Evolutionary conservation across 2,888 invertebrate species (phyloP).

Genomic region (Lasius fuliginosus): DNA sequence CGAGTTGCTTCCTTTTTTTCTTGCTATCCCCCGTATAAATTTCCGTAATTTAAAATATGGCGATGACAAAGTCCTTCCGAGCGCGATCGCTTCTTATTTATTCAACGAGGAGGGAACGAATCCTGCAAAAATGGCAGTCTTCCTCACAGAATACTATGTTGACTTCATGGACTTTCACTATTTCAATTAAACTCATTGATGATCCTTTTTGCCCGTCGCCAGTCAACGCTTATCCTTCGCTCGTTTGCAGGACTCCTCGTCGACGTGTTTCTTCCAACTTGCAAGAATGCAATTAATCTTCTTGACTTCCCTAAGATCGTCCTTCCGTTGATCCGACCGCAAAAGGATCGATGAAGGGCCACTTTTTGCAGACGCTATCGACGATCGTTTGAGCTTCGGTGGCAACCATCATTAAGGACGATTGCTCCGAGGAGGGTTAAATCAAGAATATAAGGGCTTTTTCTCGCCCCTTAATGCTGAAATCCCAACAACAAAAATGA

Average conservation of each 20-base stretch:
- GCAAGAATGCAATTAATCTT: slow-evolving; percentile 53
- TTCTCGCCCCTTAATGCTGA: slow-evolving; percentile 13
- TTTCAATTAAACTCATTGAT: slow-evolving; percentile 55
- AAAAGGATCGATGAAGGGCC: slow-evolving; percentile 38
- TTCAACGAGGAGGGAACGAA: slow-evolving; percentile 37
- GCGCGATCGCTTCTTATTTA: slow-evolving; percentile 42
- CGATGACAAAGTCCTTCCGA: slow-evolving; percentile 19
- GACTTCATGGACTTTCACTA: slow-evolving; percentile 43
- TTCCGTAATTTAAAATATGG: slow-evolving; percentile 50
- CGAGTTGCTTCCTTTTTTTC: neutral
- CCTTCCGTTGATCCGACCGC: slow-evolving; percentile 45
- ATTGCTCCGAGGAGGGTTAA: slow-evolving; percentile 35
- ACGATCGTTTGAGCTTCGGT: slow-evolving; percentile 46
- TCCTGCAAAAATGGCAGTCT: slow-evolving; percentile 9
- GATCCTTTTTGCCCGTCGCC: slow-evolving; percentile 30
- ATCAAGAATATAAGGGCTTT: slow-evolving; percentile 46
- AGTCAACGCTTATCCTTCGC: slow-evolving; percentile 33
- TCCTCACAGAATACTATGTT: slow-evolving; percentile 1
- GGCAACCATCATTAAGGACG: slow-evolving; percentile 48
- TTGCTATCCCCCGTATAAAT: slow-evolving; percentile 14
- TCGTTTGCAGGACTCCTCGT: slow-evolving; percentile 38
- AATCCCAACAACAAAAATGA: slow-evolving; percentile 1
- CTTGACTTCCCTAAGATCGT: slow-evolving; percentile 51
- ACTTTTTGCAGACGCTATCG: slow-evolving; percentile 27
- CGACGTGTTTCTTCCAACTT: slow-evolving; percentile 37